phyloP scores from a whole-genome alignment of 2,113 vertebrate species.

The Jaculus jaculus region DNA sequence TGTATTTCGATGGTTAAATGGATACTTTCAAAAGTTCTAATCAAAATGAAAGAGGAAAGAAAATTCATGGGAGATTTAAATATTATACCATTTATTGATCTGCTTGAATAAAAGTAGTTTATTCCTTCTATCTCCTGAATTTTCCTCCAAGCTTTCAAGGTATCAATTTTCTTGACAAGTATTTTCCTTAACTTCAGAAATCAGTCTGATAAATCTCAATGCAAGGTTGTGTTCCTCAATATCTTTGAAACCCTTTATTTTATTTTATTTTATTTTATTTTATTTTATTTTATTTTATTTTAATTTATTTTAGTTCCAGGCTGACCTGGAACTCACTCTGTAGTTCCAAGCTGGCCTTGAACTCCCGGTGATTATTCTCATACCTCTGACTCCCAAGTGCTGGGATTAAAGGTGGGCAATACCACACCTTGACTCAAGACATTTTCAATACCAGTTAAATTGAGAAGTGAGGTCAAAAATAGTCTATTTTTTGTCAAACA shows the following conservation, averaged over 20 bases:
- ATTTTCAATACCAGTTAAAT: background rate
- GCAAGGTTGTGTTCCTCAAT: constrained; percentile 6
- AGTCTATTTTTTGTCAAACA: background rate
- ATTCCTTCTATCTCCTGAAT: background rate
- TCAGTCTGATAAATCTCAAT: background rate
- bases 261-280: too few species aligned
- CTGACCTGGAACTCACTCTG: too few species aligned
- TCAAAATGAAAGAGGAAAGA: background rate
- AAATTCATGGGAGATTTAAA: background rate
- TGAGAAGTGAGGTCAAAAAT: background rate
- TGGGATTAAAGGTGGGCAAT: too few species aligned
- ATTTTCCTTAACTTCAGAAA: background rate
- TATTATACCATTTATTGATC: background rate
- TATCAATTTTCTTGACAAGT: background rate
- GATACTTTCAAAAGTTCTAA: background rate
- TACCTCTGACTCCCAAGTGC: too few species aligned
- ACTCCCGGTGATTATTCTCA: too few species aligned
- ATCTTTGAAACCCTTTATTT: background rate
- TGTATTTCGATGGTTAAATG: background rate
- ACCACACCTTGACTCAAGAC: background rate
- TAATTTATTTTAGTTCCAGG: too few species aligned
- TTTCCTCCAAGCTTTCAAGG: background rate
- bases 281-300: too few species aligned
- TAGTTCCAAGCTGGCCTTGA: too few species aligned
- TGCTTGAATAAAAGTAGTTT: background rate